Evolutionary conservation across 2,888 invertebrate genomes (phyloP).

Genomic region (Thymelicus lineola): DNA sequence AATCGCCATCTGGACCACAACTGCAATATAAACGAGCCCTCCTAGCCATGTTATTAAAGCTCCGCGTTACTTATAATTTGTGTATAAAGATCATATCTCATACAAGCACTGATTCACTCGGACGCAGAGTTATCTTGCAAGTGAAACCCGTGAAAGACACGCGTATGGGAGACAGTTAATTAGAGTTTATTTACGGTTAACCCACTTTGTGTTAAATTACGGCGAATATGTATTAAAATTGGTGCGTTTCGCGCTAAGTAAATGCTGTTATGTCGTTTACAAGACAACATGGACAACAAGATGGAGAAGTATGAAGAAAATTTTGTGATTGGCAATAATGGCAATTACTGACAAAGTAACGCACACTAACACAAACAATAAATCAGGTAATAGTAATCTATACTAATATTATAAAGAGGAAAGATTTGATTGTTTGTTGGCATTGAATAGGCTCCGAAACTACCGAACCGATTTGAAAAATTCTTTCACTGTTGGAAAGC

Average conservation of each 20-base stretch:
- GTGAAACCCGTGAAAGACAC: conserved; percentile 55
- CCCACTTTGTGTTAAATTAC: conserved; percentile 54
- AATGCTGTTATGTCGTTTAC: background rate
- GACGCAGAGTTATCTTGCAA: conserved; percentile 40
- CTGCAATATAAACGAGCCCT: conserved; percentile 3
- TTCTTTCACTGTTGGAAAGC: no score
- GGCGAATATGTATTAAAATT: conserved; percentile 38
- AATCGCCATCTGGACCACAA: no score
- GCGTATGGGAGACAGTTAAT: conserved; percentile 54
- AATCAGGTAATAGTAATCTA: no score
- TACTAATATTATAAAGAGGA: no score
- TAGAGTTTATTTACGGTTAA: conserved; percentile 60
- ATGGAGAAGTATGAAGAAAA: no score
- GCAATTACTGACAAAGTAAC: no score
- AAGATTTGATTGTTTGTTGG: no score
- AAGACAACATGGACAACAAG: no score
- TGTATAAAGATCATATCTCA: conserved; percentile 34
- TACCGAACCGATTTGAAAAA: no score
- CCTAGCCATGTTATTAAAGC: conserved; percentile 17
- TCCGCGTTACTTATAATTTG: conserved; percentile 32
- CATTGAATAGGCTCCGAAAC: no score
- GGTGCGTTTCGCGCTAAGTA: background rate
- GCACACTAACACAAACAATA: no score
- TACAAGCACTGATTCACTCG: conserved; percentile 36
- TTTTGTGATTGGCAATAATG: no score